These are phyloP conservation scores for Copidosoma aretas DNA, from an alignment of 2,888 invertebrate species.

Conservation along the genomic window DNA sequence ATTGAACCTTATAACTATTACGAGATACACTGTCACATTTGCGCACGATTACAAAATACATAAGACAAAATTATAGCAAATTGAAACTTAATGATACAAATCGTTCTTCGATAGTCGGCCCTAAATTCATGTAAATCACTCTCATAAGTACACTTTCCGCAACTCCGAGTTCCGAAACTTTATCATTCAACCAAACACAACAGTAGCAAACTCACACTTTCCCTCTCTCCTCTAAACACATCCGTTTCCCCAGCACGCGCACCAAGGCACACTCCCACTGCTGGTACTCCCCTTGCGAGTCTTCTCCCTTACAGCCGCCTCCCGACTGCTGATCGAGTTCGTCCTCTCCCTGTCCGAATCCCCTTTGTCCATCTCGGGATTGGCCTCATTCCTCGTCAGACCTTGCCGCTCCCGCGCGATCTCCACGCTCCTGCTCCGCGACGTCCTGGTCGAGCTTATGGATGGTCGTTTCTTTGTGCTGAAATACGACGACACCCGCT, in stretches of 20 bases:
- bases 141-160: no score
- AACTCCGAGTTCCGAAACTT: no score
- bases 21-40: no score
- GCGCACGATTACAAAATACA: no score
- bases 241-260: slow-evolving; percentile 85
- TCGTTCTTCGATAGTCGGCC: no score
- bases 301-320: slow-evolving; percentile 63
- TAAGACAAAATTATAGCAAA: no score
- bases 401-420: slow-evolving; percentile 40
- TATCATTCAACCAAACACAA: no score
- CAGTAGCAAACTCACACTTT: no score
- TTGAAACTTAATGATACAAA: no score
- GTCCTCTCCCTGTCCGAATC: slow-evolving; percentile 72
- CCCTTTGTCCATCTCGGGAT: slow-evolving; percentile 47
- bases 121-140: no score
- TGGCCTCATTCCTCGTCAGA: slow-evolving; percentile 45
- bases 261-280: slow-evolving; percentile 81
- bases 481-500: slow-evolving; percentile 53
- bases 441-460: slow-evolving; percentile 50
- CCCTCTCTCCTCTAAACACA: slow-evolving; percentile 65
- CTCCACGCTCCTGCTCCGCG: slow-evolving; percentile 53
- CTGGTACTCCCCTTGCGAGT: slow-evolving; percentile 71
- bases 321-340: slow-evolving; percentile 69
- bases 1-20: no score
- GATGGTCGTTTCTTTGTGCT: slow-evolving; percentile 55